These are phyloP conservation scores for Ips typographus DNA, from an alignment of 1,140 invertebrate genomes.

Conservation along the genomic window DNA sequence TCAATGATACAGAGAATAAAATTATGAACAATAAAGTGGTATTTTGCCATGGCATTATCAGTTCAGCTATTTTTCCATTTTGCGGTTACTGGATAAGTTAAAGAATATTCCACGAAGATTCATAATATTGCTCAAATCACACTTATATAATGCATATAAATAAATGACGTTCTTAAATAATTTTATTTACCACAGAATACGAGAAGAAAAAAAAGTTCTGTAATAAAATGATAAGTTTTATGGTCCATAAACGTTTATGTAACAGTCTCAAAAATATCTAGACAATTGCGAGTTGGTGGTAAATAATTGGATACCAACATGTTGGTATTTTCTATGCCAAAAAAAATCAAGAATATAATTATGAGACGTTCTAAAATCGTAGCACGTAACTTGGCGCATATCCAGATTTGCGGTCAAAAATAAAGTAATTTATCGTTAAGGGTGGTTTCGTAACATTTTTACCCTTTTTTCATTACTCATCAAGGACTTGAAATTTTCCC, in stretches of 20 bases:
- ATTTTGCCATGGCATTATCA: too few species aligned
- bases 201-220: too few species aligned
- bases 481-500: neutral
- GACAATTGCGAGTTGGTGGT: conserved; percentile 8
- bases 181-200: too few species aligned
- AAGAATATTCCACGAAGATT: too few species aligned
- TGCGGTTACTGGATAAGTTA: too few species aligned
- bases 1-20: too few species aligned
- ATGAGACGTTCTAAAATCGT: conserved; percentile 70
- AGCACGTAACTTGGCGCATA: conserved; percentile 62
- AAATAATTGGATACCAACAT: conserved; percentile 6
- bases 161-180: too few species aligned
- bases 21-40: too few species aligned
- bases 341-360: conserved; percentile 59
- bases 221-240: too few species aligned
- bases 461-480: neutral
- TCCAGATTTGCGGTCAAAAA: conserved; percentile 45
- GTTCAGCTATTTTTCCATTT: too few species aligned
- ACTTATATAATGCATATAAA: too few species aligned
- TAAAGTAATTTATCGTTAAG: conserved; percentile 4
- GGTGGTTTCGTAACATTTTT: neutral
- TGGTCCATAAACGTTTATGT: neutral
- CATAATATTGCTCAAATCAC: too few species aligned
- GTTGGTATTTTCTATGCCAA: conserved; percentile 61
- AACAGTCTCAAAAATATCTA: conserved; percentile 3